Evolutionary conservation across 2,888 invertebrate species (phyloP).

Genomic region (Idaea dimidiata): DNA sequence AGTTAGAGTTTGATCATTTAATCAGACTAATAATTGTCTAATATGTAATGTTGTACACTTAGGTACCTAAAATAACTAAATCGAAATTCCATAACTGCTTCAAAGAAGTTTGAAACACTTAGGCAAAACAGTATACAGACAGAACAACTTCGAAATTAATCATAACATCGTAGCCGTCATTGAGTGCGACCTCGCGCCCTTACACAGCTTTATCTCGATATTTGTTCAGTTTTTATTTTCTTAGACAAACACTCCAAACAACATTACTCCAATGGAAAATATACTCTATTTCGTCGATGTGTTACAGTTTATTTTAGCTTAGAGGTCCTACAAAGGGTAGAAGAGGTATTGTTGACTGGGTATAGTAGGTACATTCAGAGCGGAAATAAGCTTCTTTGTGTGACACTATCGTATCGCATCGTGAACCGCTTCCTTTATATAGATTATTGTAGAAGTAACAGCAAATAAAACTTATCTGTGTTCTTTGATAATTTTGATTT

Average conservation of each 20-base stretch:
- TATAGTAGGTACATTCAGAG: constrained; percentile 53
- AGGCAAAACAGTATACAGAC: constrained; percentile 34
- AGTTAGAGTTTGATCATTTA: too few species aligned
- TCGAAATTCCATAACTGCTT: constrained; percentile 18
- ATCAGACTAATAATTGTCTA: too few species aligned
- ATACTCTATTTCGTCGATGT: background rate
- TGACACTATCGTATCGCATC: constrained; percentile 72
- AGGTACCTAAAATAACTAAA: too few species aligned
- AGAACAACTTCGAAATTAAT: constrained; percentile 18
- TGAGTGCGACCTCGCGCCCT: constrained; percentile 75
- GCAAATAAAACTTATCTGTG: constrained; percentile 71
- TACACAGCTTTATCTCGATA: constrained; percentile 75
- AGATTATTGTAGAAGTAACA: constrained; percentile 71
- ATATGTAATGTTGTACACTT: too few species aligned
- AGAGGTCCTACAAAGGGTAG: constrained; percentile 34
- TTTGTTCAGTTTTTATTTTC: constrained; percentile 79
- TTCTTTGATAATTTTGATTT: constrained; percentile 12
- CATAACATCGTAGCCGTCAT: constrained; percentile 53
- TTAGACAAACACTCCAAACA: constrained; percentile 47
- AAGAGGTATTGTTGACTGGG: constrained; percentile 54
- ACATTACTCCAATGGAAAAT: constrained; percentile 3
- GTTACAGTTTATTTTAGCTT: constrained; percentile 36
- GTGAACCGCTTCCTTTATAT: constrained; percentile 74
- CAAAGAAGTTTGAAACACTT: constrained; percentile 34
- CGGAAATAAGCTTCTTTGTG: constrained; percentile 80